These are phyloP conservation scores for Bathynomus jamesi DNA, from an alignment of 1,140 invertebrate species.

Conservation along the genomic window DNA sequence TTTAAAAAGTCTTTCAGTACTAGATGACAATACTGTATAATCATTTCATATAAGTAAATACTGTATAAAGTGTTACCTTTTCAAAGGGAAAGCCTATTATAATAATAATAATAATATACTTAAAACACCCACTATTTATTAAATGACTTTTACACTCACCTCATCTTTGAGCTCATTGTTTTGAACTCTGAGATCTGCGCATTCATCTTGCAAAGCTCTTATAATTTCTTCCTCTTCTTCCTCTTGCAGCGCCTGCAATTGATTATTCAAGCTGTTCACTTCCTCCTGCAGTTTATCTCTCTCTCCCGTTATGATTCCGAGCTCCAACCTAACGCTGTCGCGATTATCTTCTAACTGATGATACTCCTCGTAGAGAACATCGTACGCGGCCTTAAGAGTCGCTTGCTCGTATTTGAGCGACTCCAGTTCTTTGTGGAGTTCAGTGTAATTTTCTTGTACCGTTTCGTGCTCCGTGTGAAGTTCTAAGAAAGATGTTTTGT, in stretches of 20 bases:
- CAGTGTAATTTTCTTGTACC: slow-evolving; percentile 24
- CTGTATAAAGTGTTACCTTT: too few species aligned
- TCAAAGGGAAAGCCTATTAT: too few species aligned
- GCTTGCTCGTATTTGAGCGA: slow-evolving; percentile 21
- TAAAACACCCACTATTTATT: too few species aligned
- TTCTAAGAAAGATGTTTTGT: slow-evolving; percentile 30
- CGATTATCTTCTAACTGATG: slow-evolving; percentile 27
- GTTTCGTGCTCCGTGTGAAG: slow-evolving; percentile 24
- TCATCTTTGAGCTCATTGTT: slow-evolving; percentile 33
- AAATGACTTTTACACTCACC: slow-evolving; percentile 17
- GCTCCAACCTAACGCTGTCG: slow-evolving; percentile 24
- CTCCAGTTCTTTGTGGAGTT: slow-evolving; percentile 21
- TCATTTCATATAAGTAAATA: too few species aligned
- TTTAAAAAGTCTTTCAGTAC: too few species aligned
- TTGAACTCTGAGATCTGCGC: slow-evolving; percentile 24
- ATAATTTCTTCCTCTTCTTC: slow-evolving; percentile 35
- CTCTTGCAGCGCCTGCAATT: slow-evolving; percentile 29
- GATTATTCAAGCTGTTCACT: slow-evolving; percentile 25
- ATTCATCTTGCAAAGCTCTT: slow-evolving; percentile 33
- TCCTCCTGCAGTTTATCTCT: slow-evolving; percentile 29
- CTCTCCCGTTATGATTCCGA: slow-evolving; percentile 30
- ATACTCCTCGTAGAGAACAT: slow-evolving; percentile 29
- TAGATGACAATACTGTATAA: too few species aligned
- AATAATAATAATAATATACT: too few species aligned
- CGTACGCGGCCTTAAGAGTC: slow-evolving; percentile 31